phyloP scores from a whole-genome alignment of 2,888 invertebrate species.

The Plebejus anna region DNA sequence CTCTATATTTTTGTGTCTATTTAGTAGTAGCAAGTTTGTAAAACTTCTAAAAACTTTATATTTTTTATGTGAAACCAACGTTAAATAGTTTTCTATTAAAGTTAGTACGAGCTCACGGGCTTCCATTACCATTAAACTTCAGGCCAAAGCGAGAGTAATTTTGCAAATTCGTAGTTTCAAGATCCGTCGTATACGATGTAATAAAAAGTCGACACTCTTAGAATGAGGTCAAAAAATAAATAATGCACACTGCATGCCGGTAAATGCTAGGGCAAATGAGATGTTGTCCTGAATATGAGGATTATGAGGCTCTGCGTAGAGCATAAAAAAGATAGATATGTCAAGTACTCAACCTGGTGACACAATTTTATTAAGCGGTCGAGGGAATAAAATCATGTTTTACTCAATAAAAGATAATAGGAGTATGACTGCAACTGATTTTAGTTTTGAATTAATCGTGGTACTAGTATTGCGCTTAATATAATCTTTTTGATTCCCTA shows the following conservation, averaged over 20 bases:
- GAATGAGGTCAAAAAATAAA: conserved; percentile 22
- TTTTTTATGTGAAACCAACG: background rate
- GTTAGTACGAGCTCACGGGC: background rate
- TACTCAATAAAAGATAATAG: background rate
- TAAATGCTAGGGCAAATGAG: conserved; percentile 26
- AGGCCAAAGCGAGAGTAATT: conserved; percentile 15
- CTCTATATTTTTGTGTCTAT: too few relatives aligned
- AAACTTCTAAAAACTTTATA: background rate
- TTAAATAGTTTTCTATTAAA: background rate
- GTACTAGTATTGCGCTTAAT: too few relatives aligned
- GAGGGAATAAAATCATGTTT: background rate
- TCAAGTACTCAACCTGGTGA: background rate
- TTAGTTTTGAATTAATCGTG: too few relatives aligned
- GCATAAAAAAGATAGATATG: background rate
- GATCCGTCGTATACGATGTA: conserved; percentile 18
- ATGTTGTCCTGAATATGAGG: conserved; percentile 22
- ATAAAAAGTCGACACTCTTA: conserved; percentile 20
- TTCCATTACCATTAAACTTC: background rate
- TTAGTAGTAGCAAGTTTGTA: background rate
- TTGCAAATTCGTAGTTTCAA: conserved; percentile 8
- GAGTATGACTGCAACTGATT: too few relatives aligned
- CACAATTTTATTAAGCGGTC: background rate
- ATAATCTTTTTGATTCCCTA: too few relatives aligned
- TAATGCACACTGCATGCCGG: conserved; percentile 27
- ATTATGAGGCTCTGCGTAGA: background rate